These are phyloP conservation scores for Agriopis aurantiaria DNA, from an alignment of 2,888 invertebrate species.

Conservation along the genomic window DNA sequence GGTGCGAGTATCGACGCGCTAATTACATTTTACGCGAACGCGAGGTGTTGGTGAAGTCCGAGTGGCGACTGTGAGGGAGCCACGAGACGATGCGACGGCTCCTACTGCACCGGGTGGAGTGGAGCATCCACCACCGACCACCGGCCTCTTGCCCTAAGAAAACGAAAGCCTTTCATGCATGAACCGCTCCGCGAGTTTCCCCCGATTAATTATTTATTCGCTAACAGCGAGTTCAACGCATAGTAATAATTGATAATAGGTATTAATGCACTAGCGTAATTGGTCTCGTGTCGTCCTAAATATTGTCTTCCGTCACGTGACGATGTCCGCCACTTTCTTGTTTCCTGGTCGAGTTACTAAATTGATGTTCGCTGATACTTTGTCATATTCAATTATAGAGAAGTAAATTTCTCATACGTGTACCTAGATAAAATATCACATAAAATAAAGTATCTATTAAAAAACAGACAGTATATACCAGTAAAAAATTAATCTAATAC, in stretches of 20 bases:
- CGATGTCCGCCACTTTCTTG: constrained; percentile 28
- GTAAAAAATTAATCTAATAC: no score
- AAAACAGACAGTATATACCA: no score
- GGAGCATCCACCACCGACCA: constrained; percentile 56
- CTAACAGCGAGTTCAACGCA: constrained; percentile 66
- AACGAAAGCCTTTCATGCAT: constrained; percentile 83
- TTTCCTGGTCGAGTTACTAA: constrained; percentile 45
- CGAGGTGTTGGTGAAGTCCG: constrained; percentile 68
- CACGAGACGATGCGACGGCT: constrained; percentile 53
- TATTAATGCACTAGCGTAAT: constrained; percentile 53
- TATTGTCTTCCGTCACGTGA: constrained; percentile 66
- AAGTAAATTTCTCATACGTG: no score
- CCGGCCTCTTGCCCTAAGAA: constrained; percentile 72
- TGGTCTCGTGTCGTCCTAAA: constrained; percentile 62
- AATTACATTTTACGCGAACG: constrained; percentile 76
- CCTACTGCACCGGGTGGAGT: constrained; percentile 46
- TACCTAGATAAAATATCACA: no score
- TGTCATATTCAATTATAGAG: constrained; percentile 2
- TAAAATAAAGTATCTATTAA: no score
- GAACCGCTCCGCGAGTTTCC: constrained; percentile 74
- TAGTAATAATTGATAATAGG: constrained; percentile 68
- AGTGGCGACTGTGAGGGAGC: constrained; percentile 69
- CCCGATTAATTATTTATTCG: constrained; percentile 77
- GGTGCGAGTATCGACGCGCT: constrained; percentile 43
- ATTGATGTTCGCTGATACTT: constrained; percentile 34